These are phyloP conservation scores for Brachypterus glaber DNA, from an alignment of 2,888 invertebrate genomes.

Conservation along the genomic window DNA sequence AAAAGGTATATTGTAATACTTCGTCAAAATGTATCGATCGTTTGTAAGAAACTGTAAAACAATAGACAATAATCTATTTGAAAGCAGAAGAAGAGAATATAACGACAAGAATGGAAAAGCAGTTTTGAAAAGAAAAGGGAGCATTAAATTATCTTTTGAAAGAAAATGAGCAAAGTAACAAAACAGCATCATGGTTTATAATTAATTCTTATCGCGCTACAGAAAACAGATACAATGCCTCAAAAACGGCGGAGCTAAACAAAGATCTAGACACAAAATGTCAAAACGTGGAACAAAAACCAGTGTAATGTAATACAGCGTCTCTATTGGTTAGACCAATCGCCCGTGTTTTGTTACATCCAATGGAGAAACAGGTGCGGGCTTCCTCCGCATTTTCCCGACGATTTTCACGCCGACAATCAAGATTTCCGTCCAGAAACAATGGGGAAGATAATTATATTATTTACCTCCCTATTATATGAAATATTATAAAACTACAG, in stretches of 20 bases:
- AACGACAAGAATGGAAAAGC: background rate
- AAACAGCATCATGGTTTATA: constrained; percentile 40
- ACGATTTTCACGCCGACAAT: background rate
- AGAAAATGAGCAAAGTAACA: constrained; percentile 39
- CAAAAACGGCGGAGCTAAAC: constrained; percentile 36
- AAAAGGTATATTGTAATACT: too few species aligned
- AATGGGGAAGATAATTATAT: too few species aligned
- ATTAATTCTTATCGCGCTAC: constrained; percentile 46
- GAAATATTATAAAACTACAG: too few species aligned
- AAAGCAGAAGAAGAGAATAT: too few species aligned
- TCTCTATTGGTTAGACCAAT: constrained; percentile 39
- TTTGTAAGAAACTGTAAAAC: too few species aligned
- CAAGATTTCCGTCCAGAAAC: too few species aligned
- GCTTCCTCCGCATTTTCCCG: constrained; percentile 13
- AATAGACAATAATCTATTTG: too few species aligned
- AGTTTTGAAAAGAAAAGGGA: constrained; percentile 7
- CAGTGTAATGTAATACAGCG: constrained; percentile 39
- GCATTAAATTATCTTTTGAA: constrained; percentile 39
- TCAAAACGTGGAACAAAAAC: constrained; percentile 41
- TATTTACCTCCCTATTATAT: too few species aligned
- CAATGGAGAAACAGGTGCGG: constrained; percentile 38
- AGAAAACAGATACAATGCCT: constrained; percentile 38
- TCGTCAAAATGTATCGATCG: too few species aligned
- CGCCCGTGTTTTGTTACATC: constrained; percentile 37
- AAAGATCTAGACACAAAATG: constrained; percentile 42